These are phyloP conservation scores for Orthosia gothica DNA, from an alignment of 2,888 invertebrate genomes.

Conservation along the genomic window DNA sequence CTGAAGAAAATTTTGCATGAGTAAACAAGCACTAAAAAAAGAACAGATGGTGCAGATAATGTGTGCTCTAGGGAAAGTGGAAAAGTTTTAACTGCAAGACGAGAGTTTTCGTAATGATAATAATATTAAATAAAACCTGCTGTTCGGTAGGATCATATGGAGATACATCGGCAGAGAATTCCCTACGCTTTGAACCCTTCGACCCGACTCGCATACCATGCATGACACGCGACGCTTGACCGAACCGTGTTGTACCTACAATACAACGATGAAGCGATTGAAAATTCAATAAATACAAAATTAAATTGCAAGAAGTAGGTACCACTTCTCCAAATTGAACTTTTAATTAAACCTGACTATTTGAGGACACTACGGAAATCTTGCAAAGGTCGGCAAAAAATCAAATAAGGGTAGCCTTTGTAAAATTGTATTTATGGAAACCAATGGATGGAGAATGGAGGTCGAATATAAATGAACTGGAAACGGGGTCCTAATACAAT, in stretches of 20 bases:
- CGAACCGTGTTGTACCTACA: constrained; percentile 16
- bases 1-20: no score
- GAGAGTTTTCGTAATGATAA: constrained; percentile 36
- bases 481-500: no score
- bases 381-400: constrained; percentile 22
- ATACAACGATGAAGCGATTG: background rate
- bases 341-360: background rate
- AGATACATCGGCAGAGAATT: constrained; percentile 4
- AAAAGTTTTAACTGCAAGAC: constrained; percentile 1
- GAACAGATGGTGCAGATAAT: constrained; percentile 27
- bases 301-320: background rate
- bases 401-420: constrained; percentile 32
- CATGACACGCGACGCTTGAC: background rate
- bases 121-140: constrained; percentile 46
- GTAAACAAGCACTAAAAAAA: no score
- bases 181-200: constrained; percentile 7
- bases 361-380: constrained; percentile 10
- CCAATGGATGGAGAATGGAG: constrained; percentile 27
- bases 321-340: background rate
- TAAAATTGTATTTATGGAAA: constrained; percentile 43
- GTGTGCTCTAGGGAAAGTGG: constrained; percentile 15
- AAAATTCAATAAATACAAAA: background rate
- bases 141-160: background rate
- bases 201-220: background rate
- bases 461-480: constrained; percentile 26